phyloP scores from a whole-genome alignment of 2,888 invertebrate species.

The Nasonia oneida region DNA sequence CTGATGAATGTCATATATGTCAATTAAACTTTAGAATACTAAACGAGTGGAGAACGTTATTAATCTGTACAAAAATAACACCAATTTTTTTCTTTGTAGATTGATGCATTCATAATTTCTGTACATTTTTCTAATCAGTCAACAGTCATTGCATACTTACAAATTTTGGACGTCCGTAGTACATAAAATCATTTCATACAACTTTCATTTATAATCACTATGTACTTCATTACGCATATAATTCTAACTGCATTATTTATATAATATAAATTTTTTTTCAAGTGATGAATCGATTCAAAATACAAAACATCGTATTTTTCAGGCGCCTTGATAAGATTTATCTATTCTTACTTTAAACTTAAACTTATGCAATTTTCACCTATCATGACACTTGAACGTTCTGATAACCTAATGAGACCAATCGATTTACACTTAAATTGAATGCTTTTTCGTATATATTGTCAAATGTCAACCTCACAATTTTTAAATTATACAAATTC shows the following conservation, averaged over 20 bases:
- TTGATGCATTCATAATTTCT: conserved; percentile 48
- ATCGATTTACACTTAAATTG: conserved; percentile 57
- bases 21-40: conserved; percentile 52
- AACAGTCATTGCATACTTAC: conserved; percentile 49
- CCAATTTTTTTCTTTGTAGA: conserved; percentile 41
- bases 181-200: conserved; percentile 46
- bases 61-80: conserved; percentile 62
- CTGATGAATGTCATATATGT: conserved; percentile 16
- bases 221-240: conserved; percentile 33
- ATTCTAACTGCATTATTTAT: not conserved
- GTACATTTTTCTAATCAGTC: conserved; percentile 55
- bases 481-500: conserved; percentile 45
- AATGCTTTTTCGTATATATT: conserved; percentile 55
- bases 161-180: conserved; percentile 56
- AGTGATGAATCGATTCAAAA: conserved; percentile 8
- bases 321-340: conserved; percentile 6
- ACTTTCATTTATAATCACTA: conserved; percentile 45
- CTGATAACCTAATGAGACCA: conserved; percentile 63
- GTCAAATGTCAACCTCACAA: conserved; percentile 52
- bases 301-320: conserved; percentile 35
- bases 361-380: conserved; percentile 31
- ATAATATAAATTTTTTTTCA: not conserved
- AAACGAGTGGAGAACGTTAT: conserved; percentile 48
- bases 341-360: conserved; percentile 21
- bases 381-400: conserved; percentile 38